Base-by-base conservation (phyloP, 2,888 invertebrate genomes). In the Sinodicranocentrus sp. region DNA sequence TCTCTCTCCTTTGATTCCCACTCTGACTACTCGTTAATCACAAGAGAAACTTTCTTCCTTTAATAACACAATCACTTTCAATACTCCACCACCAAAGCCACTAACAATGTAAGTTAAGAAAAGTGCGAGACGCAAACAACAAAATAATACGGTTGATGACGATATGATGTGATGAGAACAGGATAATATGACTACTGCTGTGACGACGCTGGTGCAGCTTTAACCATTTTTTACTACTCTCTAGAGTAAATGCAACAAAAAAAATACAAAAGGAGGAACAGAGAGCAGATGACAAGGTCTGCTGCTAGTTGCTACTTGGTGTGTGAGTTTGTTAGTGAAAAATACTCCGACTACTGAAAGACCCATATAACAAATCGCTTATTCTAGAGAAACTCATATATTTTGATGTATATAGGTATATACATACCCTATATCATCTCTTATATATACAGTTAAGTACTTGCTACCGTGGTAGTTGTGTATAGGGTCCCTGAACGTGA, bases 201-300 rank as follows among this genome's bases (percentile, higher is more conserved):
- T 57, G 57, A 57, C 25, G 57, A 57, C 25, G 57, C 57, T 57
- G 57, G 6, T 25, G 25, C 57, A 13, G 48, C 48, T 48, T 10
- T 48, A 48, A 15, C 48, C 48, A 48, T 48, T 48, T 39, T 39
- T 48, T 33, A 10, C 33, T 33, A 33, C 33, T 33, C 33, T 10
- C 25, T 57, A 10, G 25, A 57, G 57, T 25, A 57, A 17, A 52
- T 52, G 17, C 23, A 57, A 57, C 5, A 21, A 25, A 25, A 57
- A 57, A 8, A 48, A n/a, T 13, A 57, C n/a, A 57, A 57, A 13
- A 57, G n/a, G 3, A 25, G 19, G 57, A 57, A 13, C 13, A 48
- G n/a, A 13, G 39, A 57, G 57, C 57, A 57, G 57, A 57, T 57
- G 57, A 57, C 57, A 57, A 57, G 57, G 57, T 57, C 57, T 57